Conservation (phyloP, 1,140 invertebrate species). For the Drosophila ficusphila region DNA sequence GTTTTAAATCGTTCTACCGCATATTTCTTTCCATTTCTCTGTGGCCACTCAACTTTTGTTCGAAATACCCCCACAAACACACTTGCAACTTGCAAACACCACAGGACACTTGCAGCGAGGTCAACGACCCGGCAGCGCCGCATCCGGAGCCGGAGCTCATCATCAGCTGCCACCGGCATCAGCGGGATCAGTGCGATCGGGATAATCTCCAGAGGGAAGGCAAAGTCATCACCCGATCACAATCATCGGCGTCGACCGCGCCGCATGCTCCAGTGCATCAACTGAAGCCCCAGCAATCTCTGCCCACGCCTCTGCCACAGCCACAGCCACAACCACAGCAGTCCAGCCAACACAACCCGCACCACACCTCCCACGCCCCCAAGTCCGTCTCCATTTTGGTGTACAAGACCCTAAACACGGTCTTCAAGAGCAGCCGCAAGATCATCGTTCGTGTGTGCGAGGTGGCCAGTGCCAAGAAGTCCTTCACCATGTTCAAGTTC, state of each 20-base stretch:
- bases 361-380: conserved; percentile 62
- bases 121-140: conserved; percentile 52
- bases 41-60: conserved; percentile 69
- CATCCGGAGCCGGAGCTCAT: conserved; percentile 73
- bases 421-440: conserved; percentile 84
- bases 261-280: conserved; percentile 76
- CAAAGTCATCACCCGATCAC: conserved; percentile 80
- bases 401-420: conserved; percentile 83
- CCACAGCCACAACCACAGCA: too few species aligned
- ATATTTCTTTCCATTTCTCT: conserved; percentile 77
- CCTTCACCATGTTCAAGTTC: conserved; percentile 89
- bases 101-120: conserved; percentile 72
- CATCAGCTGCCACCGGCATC: conserved; percentile 59
- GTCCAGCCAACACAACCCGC: conserved; percentile 23
- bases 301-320: conserved; percentile 71
- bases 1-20: conserved; percentile 59
- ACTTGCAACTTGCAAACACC: conserved; percentile 39
- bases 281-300: conserved; percentile 79
- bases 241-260: conserved; percentile 79
- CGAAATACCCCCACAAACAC: conserved; percentile 30
- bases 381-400: conserved; percentile 83
- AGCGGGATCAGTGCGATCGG: conserved; percentile 49
- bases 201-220: conserved; percentile 42
- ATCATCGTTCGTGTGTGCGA: conserved; percentile 84
- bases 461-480: conserved; percentile 83